These are phyloP conservation scores for Probosciger aterrimus DNA, from an alignment of 2,113 vertebrate genomes.

Conservation along the genomic window DNA sequence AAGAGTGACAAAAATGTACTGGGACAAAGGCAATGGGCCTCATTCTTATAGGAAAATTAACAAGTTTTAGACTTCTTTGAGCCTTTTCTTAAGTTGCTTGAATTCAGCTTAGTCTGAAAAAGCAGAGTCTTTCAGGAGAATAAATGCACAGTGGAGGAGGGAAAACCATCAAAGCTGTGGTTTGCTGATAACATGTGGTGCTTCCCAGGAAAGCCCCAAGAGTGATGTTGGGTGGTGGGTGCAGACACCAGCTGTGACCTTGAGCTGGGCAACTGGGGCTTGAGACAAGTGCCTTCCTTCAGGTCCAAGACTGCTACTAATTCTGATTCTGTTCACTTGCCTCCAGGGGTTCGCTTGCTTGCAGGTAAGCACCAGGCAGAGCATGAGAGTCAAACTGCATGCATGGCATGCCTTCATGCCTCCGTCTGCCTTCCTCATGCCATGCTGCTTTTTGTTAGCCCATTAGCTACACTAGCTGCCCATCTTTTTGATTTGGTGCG, in stretches of 20 bases:
- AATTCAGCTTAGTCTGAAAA: neutral
- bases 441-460: neutral
- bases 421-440: fast-evolving
- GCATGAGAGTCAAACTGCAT: neutral
- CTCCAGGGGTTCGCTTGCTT: neutral
- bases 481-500: neutral
- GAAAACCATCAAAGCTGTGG: fast-evolving
- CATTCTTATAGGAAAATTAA: neutral
- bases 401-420: fast-evolving
- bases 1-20: neutral
- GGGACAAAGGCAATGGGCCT: neutral
- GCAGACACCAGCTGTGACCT: neutral
- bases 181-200: fast-evolving
- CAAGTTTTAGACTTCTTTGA: neutral
- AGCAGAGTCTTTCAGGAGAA: neutral
- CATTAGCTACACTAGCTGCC: fast-evolving
- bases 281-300: neutral
- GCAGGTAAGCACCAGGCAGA: neutral
- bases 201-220: neutral
- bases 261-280: neutral
- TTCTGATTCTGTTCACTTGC: neutral
- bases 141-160: fast-evolving
- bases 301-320: fast-evolving
- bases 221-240: fast-evolving
- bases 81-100: neutral